These are phyloP conservation scores for Lagria hirta DNA, from an alignment of 2,888 invertebrate species.

Conservation along the genomic window DNA sequence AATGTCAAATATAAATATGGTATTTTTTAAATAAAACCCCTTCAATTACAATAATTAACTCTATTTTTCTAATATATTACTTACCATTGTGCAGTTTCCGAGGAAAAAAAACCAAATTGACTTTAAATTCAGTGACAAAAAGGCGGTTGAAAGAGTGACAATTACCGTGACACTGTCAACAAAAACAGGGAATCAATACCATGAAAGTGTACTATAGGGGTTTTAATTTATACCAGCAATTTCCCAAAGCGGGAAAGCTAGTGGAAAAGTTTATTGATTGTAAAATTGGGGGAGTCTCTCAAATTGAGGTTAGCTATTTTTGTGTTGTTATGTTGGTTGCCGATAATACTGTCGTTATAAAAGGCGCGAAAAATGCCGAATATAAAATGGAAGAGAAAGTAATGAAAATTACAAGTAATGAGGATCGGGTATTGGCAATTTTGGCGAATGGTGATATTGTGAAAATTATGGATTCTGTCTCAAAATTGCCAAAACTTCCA, in stretches of 20 bases:
- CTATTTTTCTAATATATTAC: too few species aligned
- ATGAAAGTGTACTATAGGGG: constrained; percentile 52
- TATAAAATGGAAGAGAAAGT: constrained; percentile 6
- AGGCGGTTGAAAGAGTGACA: too few species aligned
- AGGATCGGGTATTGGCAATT: constrained; percentile 42
- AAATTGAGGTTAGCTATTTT: constrained; percentile 40
- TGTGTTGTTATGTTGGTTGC: constrained; percentile 31
- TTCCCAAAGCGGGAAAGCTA: constrained; percentile 30
- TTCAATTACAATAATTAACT: too few species aligned
- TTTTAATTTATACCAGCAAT: constrained; percentile 52
- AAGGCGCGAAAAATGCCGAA: constrained; percentile 25
- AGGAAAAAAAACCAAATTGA: too few species aligned
- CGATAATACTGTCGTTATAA: constrained; percentile 19
- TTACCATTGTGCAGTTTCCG: too few species aligned
- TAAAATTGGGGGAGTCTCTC: constrained; percentile 33
- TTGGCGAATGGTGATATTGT: constrained; percentile 36
- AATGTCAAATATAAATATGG: too few species aligned
- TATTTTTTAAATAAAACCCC: too few species aligned
- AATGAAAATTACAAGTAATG: constrained; percentile 35
- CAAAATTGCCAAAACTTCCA: constrained; percentile 34
- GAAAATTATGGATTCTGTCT: constrained; percentile 34
- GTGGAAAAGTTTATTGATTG: constrained; percentile 38
- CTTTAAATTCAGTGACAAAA: too few species aligned
- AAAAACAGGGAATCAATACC: constrained; percentile 43
- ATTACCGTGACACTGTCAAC: constrained; percentile 27